These are phyloP conservation scores for Lemur catta DNA, from an alignment of 2,797 vertebrate genomes.

Conservation along the genomic window DNA sequence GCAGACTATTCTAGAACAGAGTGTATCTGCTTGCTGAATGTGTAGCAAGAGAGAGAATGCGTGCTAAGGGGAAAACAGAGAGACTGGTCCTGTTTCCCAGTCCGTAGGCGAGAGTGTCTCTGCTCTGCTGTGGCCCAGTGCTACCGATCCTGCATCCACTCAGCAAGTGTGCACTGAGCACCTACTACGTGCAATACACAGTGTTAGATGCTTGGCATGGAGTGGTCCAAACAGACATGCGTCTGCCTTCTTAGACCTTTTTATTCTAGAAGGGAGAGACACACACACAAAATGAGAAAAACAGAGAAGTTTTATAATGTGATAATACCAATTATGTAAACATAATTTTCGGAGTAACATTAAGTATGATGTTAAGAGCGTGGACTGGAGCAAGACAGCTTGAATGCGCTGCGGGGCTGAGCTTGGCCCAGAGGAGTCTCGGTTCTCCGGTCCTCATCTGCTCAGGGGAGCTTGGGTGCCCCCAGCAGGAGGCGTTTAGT, in stretches of 20 bases:
- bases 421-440: accelerated
- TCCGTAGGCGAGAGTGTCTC: accelerated
- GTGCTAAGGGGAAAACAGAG: accelerated
- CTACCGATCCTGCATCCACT: accelerated
- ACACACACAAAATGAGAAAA: background rate
- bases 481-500: accelerated
- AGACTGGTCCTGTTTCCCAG: accelerated
- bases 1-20: accelerated
- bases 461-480: too few relatives aligned
- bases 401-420: accelerated
- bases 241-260: background rate
- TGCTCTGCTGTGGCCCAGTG: accelerated
- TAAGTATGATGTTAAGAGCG: background rate
- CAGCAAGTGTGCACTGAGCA: accelerated
- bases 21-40: accelerated
- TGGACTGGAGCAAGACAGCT: background rate
- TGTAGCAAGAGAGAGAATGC: accelerated
- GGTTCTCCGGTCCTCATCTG: background rate
- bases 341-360: background rate
- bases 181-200: accelerated
- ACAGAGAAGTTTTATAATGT: background rate
- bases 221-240: accelerated
- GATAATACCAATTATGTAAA: background rate
- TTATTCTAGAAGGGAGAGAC: background rate
- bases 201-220: accelerated